These are phyloP conservation scores for Charadrius vociferus DNA, from an alignment of 2,113 vertebrate genomes.

Conservation along the genomic window DNA sequence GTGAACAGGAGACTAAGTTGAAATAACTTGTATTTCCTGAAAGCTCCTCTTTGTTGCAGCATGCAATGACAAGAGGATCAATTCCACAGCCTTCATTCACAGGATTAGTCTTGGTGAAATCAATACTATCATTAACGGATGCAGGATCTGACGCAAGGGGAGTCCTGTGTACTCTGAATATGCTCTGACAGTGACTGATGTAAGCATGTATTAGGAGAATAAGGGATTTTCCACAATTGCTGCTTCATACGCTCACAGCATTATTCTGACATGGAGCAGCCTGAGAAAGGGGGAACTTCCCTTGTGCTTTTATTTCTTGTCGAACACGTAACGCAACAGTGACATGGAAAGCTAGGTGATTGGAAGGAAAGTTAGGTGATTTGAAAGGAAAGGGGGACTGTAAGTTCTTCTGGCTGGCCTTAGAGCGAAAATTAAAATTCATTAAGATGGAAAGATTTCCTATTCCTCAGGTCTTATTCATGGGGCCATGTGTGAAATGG, in stretches of 20 bases:
- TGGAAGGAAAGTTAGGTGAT: too few species aligned
- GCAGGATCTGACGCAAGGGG: not conserved
- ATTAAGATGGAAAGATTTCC: not conserved
- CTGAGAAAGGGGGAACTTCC: not conserved
- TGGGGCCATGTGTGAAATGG: accelerated
- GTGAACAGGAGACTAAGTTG: not conserved
- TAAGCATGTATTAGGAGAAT: not conserved
- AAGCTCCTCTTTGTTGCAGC: not conserved
- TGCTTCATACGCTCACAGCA: not conserved
- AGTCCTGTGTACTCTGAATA: not conserved
- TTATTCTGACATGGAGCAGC: not conserved
- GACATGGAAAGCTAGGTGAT: not conserved
- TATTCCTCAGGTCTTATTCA: not conserved
- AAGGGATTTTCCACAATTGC: not conserved
- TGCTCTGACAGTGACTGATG: not conserved
- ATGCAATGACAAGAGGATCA: not conserved
- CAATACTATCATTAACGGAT: not conserved
- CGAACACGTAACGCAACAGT: accelerated
- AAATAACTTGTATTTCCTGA: not conserved
- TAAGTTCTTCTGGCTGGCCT: not conserved
- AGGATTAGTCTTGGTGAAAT: conserved; percentile 19
- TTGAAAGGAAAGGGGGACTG: not conserved
- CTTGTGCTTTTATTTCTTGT: not conserved
- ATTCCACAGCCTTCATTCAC: not conserved
- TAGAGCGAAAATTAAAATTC: not conserved